phyloP scores from a whole-genome alignment of 2,888 invertebrate species.

The Hirtodrosophila trivittata region DNA sequence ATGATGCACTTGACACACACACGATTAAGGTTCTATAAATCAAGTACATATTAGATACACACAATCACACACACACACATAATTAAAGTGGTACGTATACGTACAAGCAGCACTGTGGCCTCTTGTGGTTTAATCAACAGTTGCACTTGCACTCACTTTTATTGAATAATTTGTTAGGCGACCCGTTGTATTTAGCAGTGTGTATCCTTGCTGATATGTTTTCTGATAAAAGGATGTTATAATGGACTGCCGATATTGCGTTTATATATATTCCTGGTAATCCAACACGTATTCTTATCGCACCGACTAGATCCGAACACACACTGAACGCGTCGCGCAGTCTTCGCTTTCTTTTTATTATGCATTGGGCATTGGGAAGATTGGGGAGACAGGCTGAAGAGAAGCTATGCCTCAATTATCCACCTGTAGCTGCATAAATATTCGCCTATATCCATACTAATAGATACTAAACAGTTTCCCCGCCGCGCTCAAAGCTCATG shows the following conservation, averaged over 20 bases:
- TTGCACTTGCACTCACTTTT: slow-evolving; percentile 28
- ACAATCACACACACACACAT: slow-evolving; percentile 7
- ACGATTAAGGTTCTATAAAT: too few species aligned
- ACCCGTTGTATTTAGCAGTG: slow-evolving; percentile 1
- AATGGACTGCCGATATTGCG: not conserved
- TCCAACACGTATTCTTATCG: slow-evolving; percentile 40
- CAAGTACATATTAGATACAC: too few species aligned
- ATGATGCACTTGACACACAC: slow-evolving; percentile 30
- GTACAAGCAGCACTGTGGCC: too few species aligned
- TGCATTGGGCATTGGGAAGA: slow-evolving; percentile 33
- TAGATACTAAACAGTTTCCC: slow-evolving; percentile 30
- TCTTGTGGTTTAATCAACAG: slow-evolving; percentile 1
- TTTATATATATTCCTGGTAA: slow-evolving; percentile 8
- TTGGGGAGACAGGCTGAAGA: too few species aligned
- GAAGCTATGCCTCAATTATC: slow-evolving; percentile 2
- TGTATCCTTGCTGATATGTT: slow-evolving; percentile 8
- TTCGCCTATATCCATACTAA: slow-evolving; percentile 57
- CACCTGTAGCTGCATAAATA: slow-evolving; percentile 53
- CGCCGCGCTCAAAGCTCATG: slow-evolving; percentile 3
- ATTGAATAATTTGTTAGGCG: slow-evolving; percentile 18
- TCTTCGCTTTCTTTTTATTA: slow-evolving; percentile 57
- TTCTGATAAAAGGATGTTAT: slow-evolving; percentile 15
- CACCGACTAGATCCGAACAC: slow-evolving; percentile 57
- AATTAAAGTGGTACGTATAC: not conserved
- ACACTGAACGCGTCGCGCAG: slow-evolving; percentile 66